phyloP scores from a whole-genome alignment of 1,140 invertebrate genomes.

The Aphaenogaster rudis region DNA sequence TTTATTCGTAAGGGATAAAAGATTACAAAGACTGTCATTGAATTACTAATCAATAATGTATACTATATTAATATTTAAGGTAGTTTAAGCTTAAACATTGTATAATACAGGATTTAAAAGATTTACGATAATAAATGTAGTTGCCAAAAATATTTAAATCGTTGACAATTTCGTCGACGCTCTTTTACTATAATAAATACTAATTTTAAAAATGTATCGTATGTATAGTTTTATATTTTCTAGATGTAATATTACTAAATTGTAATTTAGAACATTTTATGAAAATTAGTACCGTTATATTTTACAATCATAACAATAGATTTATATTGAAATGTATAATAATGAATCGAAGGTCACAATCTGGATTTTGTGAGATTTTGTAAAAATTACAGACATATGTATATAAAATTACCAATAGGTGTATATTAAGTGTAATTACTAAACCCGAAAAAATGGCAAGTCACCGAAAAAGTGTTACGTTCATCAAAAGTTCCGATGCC shows the following conservation, averaged over 20 bases:
- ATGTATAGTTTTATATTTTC: not conserved
- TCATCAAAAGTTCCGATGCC: not conserved
- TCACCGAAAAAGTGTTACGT: constrained; percentile 2
- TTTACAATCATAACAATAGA: not conserved
- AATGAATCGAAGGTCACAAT: not conserved
- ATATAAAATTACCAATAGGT: not conserved
- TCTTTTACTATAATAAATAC: not conserved
- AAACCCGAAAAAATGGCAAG: not conserved
- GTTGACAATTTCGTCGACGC: not conserved
- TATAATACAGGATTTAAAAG: not conserved
- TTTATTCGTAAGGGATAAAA: constrained; percentile 10
- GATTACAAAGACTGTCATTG: not conserved
- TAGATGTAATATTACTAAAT: not conserved
- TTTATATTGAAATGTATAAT: not conserved
- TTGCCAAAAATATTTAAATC: not conserved
- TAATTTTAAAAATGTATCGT: not conserved
- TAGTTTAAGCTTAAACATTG: not conserved
- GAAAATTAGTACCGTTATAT: not conserved
- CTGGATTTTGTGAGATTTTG: not conserved
- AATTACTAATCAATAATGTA: constrained; percentile 15
- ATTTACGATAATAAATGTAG: not conserved
- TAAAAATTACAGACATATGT: not conserved
- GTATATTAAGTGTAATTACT: not conserved
- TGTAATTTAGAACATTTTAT: not conserved
- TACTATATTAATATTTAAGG: constrained; percentile 24